Evolutionary conservation across 2,797 vertebrate genomes (phyloP).

Genomic region (Smutsia temminckii): DNA sequence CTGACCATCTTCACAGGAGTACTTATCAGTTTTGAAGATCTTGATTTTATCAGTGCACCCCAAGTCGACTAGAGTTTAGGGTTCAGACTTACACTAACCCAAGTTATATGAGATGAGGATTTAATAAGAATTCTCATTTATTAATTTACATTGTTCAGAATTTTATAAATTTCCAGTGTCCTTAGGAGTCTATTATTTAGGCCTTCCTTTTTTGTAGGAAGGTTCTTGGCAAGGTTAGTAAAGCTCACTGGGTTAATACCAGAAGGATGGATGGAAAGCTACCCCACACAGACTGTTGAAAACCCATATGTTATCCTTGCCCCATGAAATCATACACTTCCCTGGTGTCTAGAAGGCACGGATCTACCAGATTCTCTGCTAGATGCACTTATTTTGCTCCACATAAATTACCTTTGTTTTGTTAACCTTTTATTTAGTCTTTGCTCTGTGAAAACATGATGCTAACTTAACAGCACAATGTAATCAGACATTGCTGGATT

Average conservation of each 20-base stretch:
- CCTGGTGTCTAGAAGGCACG: not conserved
- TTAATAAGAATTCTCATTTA: not conserved
- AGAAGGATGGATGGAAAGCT: not conserved
- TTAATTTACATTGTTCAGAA: not conserved
- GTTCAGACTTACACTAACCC: not conserved
- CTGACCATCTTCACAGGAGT: not conserved
- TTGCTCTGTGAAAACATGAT: not conserved
- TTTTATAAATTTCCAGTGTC: not conserved
- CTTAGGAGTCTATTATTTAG: not conserved
- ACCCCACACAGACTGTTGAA: not conserved
- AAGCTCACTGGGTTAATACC: not conserved
- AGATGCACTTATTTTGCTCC: not conserved
- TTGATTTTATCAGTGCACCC: not conserved
- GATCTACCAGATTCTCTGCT: not conserved
- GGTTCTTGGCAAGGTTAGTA: not conserved
- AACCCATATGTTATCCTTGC: not conserved
- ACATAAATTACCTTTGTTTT: not conserved
- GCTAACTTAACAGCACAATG: not conserved
- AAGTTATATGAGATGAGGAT: not conserved
- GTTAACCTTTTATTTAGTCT: not conserved
- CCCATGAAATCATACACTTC: not conserved
- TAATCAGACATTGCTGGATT: not conserved
- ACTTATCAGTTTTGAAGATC: not conserved
- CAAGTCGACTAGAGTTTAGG: not conserved
- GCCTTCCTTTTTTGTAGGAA: not conserved